phyloP scores from a whole-genome alignment of 2,113 vertebrate genomes.

The Stercorarius parasiticus region DNA sequence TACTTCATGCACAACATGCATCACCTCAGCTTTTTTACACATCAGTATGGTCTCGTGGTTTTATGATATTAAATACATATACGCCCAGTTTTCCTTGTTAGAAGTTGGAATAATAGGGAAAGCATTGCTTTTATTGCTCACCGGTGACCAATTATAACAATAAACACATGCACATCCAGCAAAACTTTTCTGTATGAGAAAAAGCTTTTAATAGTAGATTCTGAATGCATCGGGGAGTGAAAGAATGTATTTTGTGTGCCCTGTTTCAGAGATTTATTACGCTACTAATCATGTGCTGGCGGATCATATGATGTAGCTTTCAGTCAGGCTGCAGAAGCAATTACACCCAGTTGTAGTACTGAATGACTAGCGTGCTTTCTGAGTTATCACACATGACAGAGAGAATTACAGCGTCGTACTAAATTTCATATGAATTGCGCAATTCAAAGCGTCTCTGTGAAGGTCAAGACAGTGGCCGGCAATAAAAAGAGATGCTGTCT shows the following conservation, averaged over 20 bases:
- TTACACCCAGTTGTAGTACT: constrained; percentile 28
- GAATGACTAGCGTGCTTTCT: constrained; percentile 51
- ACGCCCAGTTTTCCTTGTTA: not conserved
- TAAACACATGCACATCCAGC: not conserved
- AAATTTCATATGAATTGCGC: constrained; percentile 16
- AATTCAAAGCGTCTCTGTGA: constrained; percentile 36
- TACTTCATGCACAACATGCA: not conserved
- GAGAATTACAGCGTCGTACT: constrained; percentile 34
- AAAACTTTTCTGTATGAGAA: not conserved
- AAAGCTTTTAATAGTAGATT: not conserved
- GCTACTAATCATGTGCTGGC: constrained; percentile 81
- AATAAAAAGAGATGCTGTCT: constrained; percentile 13
- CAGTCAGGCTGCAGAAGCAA: constrained; percentile 53
- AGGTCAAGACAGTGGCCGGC: not conserved
- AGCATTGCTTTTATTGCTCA: not conserved
- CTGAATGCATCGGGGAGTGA: not conserved
- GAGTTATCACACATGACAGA: constrained; percentile 55
- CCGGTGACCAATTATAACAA: not conserved
- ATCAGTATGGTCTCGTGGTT: not conserved
- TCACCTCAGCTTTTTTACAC: not conserved
- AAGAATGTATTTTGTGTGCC: constrained; percentile 48
- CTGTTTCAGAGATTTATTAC: constrained; percentile 43
- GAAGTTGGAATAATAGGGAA: not conserved
- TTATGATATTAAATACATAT: not conserved
- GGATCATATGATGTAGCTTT: constrained; percentile 89